These are phyloP conservation scores for Drosophila mercatorum DNA, from an alignment of 2,888 invertebrate species.

Conservation along the genomic window DNA sequence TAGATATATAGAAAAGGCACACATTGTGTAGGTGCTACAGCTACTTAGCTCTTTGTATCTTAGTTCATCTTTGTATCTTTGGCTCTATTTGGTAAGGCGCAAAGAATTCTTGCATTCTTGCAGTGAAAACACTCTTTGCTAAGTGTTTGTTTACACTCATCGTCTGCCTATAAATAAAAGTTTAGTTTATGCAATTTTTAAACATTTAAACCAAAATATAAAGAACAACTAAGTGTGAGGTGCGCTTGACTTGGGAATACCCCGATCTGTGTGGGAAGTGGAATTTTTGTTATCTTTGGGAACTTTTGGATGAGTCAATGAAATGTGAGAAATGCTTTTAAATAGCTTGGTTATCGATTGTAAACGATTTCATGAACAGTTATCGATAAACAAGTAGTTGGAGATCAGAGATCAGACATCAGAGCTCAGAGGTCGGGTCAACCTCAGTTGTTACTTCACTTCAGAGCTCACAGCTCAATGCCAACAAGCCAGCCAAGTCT, in stretches of 20 bases:
- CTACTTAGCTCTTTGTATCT: slow-evolving; percentile 11
- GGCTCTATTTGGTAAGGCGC: slow-evolving; percentile 8
- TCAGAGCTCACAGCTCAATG: neutral
- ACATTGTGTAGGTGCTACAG: slow-evolving; percentile 16
- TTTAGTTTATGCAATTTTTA: slow-evolving; percentile 18
- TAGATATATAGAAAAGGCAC: slow-evolving; percentile 29
- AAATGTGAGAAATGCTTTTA: no score
- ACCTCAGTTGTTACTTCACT: neutral
- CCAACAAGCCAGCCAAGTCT: neutral
- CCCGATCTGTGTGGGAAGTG: neutral
- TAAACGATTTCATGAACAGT: no score
- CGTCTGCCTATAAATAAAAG: slow-evolving; percentile 38
- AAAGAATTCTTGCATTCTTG: slow-evolving; percentile 25
- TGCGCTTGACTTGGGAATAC: neutral
- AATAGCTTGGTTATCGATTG: no score
- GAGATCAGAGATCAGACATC: neutral
- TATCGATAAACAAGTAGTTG: no score
- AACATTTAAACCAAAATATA: slow-evolving; percentile 11
- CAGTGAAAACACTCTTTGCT: slow-evolving; percentile 7
- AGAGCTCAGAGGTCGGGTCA: neutral
- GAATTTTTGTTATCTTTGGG: neutral
- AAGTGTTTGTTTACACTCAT: slow-evolving; percentile 42
- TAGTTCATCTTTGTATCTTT: slow-evolving; percentile 5
- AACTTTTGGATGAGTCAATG: neutral
- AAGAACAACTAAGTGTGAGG: neutral